Evolutionary conservation across 2,797 vertebrate genomes (phyloP), one percentile per base, ranked within the genome.

Genomic region (Enteromius fasciolatus): DNA sequence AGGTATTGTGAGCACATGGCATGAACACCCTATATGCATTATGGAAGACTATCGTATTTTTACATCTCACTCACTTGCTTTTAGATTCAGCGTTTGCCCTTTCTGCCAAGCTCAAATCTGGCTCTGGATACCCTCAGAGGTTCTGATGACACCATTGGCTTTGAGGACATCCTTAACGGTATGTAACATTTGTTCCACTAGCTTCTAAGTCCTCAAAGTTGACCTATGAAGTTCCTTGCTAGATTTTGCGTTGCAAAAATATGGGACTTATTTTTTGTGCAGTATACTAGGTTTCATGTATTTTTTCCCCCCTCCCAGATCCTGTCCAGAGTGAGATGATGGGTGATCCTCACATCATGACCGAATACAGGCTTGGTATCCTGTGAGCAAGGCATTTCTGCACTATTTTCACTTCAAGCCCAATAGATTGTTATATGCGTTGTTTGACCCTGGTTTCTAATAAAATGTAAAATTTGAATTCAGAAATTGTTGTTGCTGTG

Each of bases 91-190:
- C 97, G 97, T 80, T 95, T 99, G 76, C 98, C 98, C 0, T 99
- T 98, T 93, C 93, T 99, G 86, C 94, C 92, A 72, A 99, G 97
- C 81, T 99, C 97, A 79, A 97, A 99, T 86, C 86, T 99, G 82
- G 95, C 96, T 14, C 85, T 99, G 72, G 98, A 99, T 88, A 97
- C 96, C 3, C 94, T 99, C 90, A 93, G 93, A 86, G 97, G 97
- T 78, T 96, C 90, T 4, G 96, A 98, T 70, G 97, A 97, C 76
- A 91, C 86, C 84, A 94, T 99, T 50, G 91, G 96, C 78, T 99
- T 99, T 90, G 97, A 99, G 88, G 98, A 99, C 89, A 93, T 99
- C 87, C 96, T 99, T 86, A 97, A 94, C 36, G 97, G 98, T 98
- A 92, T 92, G 90, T 25, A 50, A 59, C 46, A 44, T 36, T 9